Percentiles rank a stretch among this genome's conserved stretches.
Conservation (phyloP, 2,113 vertebrate genomes). For the Ciconia stormi region DNA sequence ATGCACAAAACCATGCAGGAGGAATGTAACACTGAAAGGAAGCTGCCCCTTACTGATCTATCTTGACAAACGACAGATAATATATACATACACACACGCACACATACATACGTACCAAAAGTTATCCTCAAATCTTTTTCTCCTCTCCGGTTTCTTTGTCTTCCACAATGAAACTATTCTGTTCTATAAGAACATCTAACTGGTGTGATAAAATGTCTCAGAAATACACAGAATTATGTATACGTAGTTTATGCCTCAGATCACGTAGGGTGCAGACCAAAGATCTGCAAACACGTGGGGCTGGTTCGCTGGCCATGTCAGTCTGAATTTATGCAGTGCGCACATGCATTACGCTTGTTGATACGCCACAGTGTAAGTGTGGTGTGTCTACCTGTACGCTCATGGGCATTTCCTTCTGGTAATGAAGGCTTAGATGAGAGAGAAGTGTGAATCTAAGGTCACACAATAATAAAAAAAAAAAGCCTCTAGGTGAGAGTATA, state of each 20-base stretch:
- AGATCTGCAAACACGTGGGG: not conserved
- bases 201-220: not conserved
- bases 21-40: not conserved
- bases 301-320: not conserved
- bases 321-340: not conserved
- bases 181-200: not conserved
- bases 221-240: too few relatives aligned
- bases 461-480: not conserved
- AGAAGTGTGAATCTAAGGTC: not conserved
- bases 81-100: rapidly evolving
- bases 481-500: not conserved
- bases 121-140: not conserved
- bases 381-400: not conserved
- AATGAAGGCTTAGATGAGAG: not conserved
- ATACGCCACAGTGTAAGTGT: not conserved
- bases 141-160: not conserved
- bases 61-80: not conserved
- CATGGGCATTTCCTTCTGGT: not conserved
- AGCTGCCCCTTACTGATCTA: not conserved
- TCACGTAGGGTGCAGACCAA: not conserved
- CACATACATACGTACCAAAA: not conserved
- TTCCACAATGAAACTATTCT: not conserved
- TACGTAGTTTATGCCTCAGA: not conserved
- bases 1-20: not conserved
- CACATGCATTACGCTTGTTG: rapidly evolving